Conservation (phyloP, 1,140 invertebrate species). For the Trachymyrmex septentrionalis region DNA sequence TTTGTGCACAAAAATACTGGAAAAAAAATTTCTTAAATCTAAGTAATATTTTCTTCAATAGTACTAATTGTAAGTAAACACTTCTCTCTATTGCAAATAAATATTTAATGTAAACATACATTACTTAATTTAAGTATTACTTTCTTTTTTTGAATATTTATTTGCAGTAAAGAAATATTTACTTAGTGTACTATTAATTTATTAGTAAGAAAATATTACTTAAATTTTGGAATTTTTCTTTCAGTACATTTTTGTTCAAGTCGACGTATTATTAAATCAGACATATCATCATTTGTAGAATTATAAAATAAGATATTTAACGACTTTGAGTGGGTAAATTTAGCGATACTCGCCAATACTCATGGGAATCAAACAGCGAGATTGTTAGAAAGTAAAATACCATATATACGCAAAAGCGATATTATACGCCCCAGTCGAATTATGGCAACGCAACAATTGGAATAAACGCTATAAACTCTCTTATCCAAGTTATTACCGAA, state of each 20-base stretch:
- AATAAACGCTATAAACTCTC: constrained; percentile 21
- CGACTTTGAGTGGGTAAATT: background rate
- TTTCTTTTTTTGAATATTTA: no score
- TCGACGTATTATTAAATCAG: background rate
- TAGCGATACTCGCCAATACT: background rate
- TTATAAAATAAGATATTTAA: constrained; percentile 11
- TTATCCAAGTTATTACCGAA: constrained; percentile 18
- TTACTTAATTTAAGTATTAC: no score
- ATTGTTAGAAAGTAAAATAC: constrained; percentile 27
- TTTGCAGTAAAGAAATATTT: no score
- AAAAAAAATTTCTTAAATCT: background rate
- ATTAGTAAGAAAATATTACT: no score
- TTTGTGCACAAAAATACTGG: no score
- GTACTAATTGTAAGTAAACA: no score
- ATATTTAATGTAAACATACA: no score
- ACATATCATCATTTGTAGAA: background rate
- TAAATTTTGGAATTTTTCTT: no score
- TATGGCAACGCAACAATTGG: constrained; percentile 2
- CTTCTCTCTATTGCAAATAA: no score
- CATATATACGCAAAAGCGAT: constrained; percentile 13
- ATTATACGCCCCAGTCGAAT: constrained; percentile 13
- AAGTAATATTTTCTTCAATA: background rate
- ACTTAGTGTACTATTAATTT: no score
- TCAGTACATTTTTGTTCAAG: background rate
- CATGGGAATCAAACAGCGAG: background rate